Evolutionary conservation across 1,140 invertebrate genomes (phyloP).

Genomic region (Sipha flava): DNA sequence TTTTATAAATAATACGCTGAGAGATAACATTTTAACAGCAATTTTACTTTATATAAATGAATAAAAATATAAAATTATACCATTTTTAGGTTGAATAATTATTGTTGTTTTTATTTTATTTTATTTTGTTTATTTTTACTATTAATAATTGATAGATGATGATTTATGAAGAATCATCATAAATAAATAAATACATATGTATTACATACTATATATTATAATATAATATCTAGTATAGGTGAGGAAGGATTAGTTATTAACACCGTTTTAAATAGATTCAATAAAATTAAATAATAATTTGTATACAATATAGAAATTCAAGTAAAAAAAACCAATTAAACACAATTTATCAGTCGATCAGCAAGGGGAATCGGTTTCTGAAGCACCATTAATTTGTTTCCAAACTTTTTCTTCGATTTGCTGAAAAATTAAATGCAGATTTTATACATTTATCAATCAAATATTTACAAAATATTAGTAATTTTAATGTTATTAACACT

Average conservation of each 20-base stretch:
- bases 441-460: not conserved
- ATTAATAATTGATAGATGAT: not conserved
- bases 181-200: too few relatives aligned
- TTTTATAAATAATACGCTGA: not conserved
- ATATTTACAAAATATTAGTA: too few relatives aligned
- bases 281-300: not conserved
- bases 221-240: not conserved
- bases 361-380: constrained; percentile 34
- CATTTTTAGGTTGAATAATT: not conserved
- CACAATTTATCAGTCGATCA: constrained; percentile 12
- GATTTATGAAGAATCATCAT: not conserved
- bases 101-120: not conserved
- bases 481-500: too few relatives aligned
- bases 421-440: constrained; percentile 10
- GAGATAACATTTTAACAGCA: not conserved
- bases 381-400: constrained; percentile 36
- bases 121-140: not conserved
- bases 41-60: not conserved
- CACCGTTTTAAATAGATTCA: not conserved
- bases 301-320: not conserved
- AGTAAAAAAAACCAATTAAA: not conserved
- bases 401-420: constrained; percentile 37
- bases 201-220: too few relatives aligned
- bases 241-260: too few relatives aligned
- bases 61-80: not conserved